These are phyloP conservation scores for Hybos culiciformis DNA, from an alignment of 2,888 invertebrate species.

Conservation along the genomic window DNA sequence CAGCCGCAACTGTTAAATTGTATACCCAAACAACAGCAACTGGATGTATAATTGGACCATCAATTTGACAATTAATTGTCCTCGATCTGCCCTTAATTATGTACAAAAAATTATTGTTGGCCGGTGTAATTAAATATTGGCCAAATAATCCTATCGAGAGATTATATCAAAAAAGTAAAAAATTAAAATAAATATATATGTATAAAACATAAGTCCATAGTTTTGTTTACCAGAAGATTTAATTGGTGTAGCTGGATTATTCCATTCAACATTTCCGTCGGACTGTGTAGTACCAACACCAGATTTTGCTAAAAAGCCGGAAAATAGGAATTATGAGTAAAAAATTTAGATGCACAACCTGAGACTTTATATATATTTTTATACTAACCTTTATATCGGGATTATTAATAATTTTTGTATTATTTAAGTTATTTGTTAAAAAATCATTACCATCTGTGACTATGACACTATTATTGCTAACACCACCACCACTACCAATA, in stretches of 20 bases:
- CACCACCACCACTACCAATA: too few species aligned
- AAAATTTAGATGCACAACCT: too few species aligned
- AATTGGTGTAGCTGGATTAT: slow-evolving; percentile 50
- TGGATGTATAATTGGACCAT: slow-evolving; percentile 51
- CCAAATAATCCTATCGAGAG: slow-evolving; percentile 45
- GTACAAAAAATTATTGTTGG: slow-evolving; percentile 53
- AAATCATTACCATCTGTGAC: too few species aligned
- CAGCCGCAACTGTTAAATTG: not conserved
- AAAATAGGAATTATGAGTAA: too few species aligned
- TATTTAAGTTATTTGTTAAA: too few species aligned
- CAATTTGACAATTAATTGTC: slow-evolving; percentile 62
- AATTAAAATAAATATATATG: too few species aligned
- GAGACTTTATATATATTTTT: too few species aligned
- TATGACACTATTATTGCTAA: too few species aligned
- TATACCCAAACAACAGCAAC: slow-evolving; percentile 49
- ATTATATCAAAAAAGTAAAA: too few species aligned
- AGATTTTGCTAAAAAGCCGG: too few species aligned
- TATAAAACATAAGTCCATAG: not conserved
- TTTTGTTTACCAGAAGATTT: slow-evolving; percentile 40
- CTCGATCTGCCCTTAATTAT: slow-evolving; percentile 56
- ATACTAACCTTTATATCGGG: too few species aligned
- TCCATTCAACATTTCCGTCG: slow-evolving; percentile 44
- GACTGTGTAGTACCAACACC: slow-evolving; percentile 52
- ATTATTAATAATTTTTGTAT: too few species aligned
- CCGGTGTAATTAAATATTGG: slow-evolving; percentile 57